Conservation (phyloP, 1,140 invertebrate species). For the Himalopsyche phryganea region DNA sequence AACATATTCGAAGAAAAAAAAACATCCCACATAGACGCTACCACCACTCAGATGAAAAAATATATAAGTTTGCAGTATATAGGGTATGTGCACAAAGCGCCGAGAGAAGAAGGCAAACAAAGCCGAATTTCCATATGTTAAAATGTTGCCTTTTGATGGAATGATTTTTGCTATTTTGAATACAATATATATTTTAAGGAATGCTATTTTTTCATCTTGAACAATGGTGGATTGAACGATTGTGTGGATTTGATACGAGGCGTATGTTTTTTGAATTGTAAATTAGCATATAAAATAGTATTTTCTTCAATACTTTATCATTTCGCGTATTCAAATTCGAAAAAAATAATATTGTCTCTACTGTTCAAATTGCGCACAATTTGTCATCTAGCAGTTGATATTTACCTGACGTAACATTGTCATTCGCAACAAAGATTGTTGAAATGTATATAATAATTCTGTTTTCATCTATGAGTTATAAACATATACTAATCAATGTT, state of each 20-base stretch:
- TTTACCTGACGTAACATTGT: too few species aligned
- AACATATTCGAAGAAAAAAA: conserved; percentile 10
- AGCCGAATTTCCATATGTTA: conserved; percentile 33
- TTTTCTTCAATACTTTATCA: too few species aligned
- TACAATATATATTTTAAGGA: conserved; percentile 18
- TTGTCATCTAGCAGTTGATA: too few species aligned
- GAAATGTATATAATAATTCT: too few species aligned
- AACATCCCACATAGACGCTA: not conserved
- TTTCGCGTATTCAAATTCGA: too few species aligned
- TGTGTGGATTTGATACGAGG: conserved; percentile 24
- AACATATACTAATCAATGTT: too few species aligned
- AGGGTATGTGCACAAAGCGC: conserved; percentile 8
- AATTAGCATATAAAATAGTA: conserved; percentile 23
- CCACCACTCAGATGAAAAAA: conserved; percentile 20
- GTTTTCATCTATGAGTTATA: too few species aligned
- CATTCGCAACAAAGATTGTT: too few species aligned
- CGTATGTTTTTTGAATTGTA: conserved; percentile 25
- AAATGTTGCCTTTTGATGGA: conserved; percentile 31
- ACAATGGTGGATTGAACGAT: not conserved
- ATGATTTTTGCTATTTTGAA: conserved; percentile 26
- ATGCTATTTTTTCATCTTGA: conserved; percentile 6
- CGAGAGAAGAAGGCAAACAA: conserved; percentile 32
- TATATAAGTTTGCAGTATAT: too few species aligned
- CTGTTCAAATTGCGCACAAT: too few species aligned
- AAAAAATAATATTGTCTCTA: too few species aligned